Conservation (phyloP, 2,113 vertebrate genomes). For the Nymphicus hollandicus region DNA sequence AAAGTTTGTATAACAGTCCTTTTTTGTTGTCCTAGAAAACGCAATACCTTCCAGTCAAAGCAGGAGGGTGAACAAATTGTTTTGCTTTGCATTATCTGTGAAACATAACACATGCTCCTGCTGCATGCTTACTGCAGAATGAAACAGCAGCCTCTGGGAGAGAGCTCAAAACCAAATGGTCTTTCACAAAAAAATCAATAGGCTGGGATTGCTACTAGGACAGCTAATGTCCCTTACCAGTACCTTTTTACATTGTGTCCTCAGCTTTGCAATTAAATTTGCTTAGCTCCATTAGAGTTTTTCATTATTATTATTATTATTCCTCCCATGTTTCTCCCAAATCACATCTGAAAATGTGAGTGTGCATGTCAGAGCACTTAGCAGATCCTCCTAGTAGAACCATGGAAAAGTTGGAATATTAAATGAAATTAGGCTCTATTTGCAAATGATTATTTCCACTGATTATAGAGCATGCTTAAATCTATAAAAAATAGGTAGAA, state of each 20-base stretch:
- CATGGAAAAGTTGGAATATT: neutral
- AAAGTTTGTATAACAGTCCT: constrained; percentile 11
- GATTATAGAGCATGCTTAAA: neutral
- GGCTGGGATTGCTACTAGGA: constrained; percentile 21
- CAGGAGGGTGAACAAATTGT: constrained; percentile 22
- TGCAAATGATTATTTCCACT: neutral
- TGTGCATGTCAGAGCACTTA: neutral
- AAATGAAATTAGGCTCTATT: neutral
- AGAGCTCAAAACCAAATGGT: constrained; percentile 45
- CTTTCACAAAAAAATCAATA: constrained; percentile 53
- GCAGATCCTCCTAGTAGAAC: neutral
- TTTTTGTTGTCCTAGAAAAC: constrained; percentile 32
- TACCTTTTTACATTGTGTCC: neutral
- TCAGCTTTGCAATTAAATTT: constrained; percentile 22
- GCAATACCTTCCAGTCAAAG: constrained; percentile 2
- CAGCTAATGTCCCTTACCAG: neutral
- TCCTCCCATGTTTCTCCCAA: neutral
- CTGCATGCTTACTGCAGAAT: constrained; percentile 19
- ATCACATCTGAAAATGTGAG: neutral
- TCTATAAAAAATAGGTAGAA: neutral
- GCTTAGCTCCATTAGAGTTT: neutral
- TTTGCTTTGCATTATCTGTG: constrained; percentile 60
- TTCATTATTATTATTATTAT: neutral
- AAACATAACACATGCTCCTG: constrained; percentile 21
- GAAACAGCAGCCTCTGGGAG: neutral